Base-by-base conservation (phyloP, 1,140 invertebrate genomes). In the Pseudomyrmex pallidus region DNA sequence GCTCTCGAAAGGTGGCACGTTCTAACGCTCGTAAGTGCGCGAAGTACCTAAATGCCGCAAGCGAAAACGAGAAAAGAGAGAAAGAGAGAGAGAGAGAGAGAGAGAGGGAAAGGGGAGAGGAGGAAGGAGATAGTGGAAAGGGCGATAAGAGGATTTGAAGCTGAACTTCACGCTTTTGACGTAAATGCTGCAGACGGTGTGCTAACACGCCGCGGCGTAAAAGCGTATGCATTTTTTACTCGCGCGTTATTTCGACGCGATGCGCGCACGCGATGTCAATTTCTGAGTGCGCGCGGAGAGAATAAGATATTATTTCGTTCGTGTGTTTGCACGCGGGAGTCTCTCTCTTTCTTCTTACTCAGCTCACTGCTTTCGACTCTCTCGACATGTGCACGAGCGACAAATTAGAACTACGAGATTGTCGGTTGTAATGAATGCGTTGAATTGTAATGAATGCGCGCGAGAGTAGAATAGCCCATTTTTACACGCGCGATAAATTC, bases 221-320 rank as follows among this genome's bases (percentile, higher is more conserved):
- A 72, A 80, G 76, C 76, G 35, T 61, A 80, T 80, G 66, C 76
- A 80, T 80, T 72, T 80, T 80, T 72, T 48, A 80, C 66, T 80
- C 66, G 66, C 76, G 54, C 76, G 66, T 80, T 72, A 80, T 61
- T 80, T 80, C 66, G 66, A 61, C 54, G 76, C 74, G n/a, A 22
- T 2, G 72, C 56, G 54, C 74, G 62, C 44, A 80, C 76, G 76
- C 76, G 44, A 80, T 25, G 66, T 80, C 76, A 72, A 72, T 80
- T 72, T 22, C 54, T 80, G 44, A 80, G 54, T 20, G 66, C 56
- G 22, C 13, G 8, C 35, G 64, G 61, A 70, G 54, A 80, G 66
- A 70, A 70, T 59, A 50, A 80, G 54, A 61, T 70, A 80, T 70
- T 78, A 78, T 72, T 46, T 54, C 22, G 35, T 35, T 13, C 52